phyloP scores from a whole-genome alignment of 2,113 vertebrate species.

The Pontoporia blainvillei region DNA sequence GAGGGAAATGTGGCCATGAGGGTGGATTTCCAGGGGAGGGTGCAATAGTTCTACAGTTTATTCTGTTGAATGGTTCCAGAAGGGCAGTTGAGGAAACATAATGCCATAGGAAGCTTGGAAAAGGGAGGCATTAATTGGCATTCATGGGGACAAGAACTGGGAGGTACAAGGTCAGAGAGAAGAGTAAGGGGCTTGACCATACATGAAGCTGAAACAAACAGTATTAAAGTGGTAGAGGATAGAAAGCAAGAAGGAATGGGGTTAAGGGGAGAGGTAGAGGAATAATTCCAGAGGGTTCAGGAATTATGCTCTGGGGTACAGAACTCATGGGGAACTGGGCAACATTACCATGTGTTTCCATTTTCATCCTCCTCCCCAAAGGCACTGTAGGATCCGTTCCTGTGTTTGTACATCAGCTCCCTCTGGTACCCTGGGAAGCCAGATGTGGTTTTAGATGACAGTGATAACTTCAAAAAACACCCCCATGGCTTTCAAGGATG shows the following conservation, averaged over 20 bases:
- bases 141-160: neutral
- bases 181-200: neutral
- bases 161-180: neutral
- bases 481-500: neutral
- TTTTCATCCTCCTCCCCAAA: constrained; percentile 84
- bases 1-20: neutral
- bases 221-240: neutral
- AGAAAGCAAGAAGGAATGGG: neutral
- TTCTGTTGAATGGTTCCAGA: neutral
- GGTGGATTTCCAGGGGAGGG: neutral
- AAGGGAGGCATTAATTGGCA: neutral
- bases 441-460: neutral
- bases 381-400: constrained; percentile 90
- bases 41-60: neutral
- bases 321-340: neutral
- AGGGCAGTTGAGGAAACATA: neutral
- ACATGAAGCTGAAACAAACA: neutral
- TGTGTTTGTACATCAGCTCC: constrained; percentile 87
- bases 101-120: neutral
- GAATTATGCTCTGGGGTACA: neutral
- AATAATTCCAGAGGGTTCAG: neutral
- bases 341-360: constrained; percentile 89
- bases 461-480: neutral
- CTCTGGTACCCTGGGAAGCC: constrained; percentile 85
- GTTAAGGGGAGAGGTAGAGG: too few relatives aligned